phyloP scores from a whole-genome alignment of 1,140 invertebrate species.

The Bradysia coprophila region DNA sequence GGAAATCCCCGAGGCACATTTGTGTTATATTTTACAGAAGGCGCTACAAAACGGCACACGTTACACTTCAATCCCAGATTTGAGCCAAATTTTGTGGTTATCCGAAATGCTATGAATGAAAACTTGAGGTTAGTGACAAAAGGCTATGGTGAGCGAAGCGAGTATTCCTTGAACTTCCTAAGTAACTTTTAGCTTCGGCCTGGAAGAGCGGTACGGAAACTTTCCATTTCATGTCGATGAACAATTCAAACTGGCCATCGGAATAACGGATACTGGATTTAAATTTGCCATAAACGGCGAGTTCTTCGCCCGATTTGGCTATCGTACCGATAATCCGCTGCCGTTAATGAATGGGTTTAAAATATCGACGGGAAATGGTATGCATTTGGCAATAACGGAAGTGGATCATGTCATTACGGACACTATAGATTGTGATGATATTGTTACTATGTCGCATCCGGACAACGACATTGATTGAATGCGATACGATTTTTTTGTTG shows the following conservation, averaged over 20 bases:
- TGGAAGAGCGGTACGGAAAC: conserved; percentile 17
- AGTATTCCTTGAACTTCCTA: neutral
- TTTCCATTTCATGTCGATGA: conserved; percentile 22
- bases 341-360: conserved; percentile 20
- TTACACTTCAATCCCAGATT: conserved; percentile 21
- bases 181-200: conserved; percentile 13
- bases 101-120: conserved; percentile 17
- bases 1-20: conserved; percentile 20
- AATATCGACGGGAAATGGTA: conserved; percentile 13
- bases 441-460: conserved; percentile 17
- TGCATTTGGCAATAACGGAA: conserved; percentile 17
- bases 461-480: conserved; percentile 2
- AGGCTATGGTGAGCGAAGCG: no score
- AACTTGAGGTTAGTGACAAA: conserved; percentile 18
- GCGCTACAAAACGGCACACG: conserved; percentile 18
- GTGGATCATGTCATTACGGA: conserved; percentile 21
- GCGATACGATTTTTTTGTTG: neutral
- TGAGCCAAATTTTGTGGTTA: conserved; percentile 15
- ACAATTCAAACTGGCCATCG: conserved; percentile 20
- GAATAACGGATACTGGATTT: conserved; percentile 19
- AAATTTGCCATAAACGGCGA: conserved; percentile 20
- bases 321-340: conserved; percentile 14
- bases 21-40: conserved; percentile 18
- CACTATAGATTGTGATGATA: conserved; percentile 13
- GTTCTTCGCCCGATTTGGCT: conserved; percentile 17